Conservation (phyloP, 30 jellyfish, hydroid and myxozoan species). For the Aurelia aurita region DNA sequence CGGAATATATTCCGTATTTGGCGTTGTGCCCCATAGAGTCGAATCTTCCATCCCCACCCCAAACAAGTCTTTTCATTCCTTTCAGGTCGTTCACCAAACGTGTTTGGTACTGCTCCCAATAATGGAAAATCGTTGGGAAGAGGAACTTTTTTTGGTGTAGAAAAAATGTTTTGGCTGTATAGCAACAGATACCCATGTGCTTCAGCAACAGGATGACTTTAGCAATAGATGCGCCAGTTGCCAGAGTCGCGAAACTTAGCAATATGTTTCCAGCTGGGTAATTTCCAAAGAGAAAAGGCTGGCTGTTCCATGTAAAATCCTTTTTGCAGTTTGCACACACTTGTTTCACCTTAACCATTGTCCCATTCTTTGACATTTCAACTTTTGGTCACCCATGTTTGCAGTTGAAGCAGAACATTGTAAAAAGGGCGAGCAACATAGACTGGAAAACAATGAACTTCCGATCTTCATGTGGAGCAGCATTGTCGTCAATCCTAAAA, state of each 20-base stretch:
- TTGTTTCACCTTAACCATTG: slow-evolving; percentile 47
- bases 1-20: slow-evolving; percentile 33
- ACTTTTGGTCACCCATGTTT: slow-evolving; percentile 12
- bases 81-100: neutral
- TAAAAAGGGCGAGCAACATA: slow-evolving; percentile 32
- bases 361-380: slow-evolving; percentile 22
- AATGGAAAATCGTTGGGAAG: slow-evolving; percentile 26
- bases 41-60: slow-evolving; percentile 73
- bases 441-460: slow-evolving; percentile 47
- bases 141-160: slow-evolving; percentile 48
- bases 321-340: slow-evolving; percentile 8
- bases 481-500: slow-evolving; percentile 33
- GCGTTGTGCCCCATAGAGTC: slow-evolving; percentile 69
- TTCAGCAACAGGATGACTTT: slow-evolving; percentile 37
- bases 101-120: slow-evolving; percentile 28
- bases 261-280: slow-evolving; percentile 60
- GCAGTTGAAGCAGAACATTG: slow-evolving; percentile 51
- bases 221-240: slow-evolving; percentile 48
- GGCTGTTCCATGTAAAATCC: slow-evolving; percentile 40
- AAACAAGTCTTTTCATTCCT: neutral
- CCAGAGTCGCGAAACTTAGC: slow-evolving; percentile 34
- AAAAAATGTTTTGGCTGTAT: slow-evolving; percentile 34
- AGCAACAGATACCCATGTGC: slow-evolving; percentile 53
- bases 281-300: slow-evolving; percentile 19
- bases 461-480: slow-evolving; percentile 30